These are phyloP conservation scores for Leptoclinus maculatus DNA, from an alignment of 2,797 vertebrate genomes.

Conservation along the genomic window DNA sequence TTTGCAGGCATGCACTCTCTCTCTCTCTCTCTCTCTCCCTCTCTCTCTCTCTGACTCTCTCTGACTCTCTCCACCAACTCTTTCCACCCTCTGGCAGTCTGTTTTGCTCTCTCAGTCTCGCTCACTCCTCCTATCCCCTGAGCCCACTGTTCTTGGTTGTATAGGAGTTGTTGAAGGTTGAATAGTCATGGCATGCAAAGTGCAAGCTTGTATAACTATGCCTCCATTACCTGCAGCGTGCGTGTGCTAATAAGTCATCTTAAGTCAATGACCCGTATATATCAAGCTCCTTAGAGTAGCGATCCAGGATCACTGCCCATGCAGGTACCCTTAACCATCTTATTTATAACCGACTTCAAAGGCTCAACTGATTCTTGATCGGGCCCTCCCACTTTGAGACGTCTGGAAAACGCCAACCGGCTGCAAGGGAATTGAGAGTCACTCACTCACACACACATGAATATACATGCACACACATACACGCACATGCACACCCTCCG, in stretches of 20 bases:
- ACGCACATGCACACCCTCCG: not conserved
- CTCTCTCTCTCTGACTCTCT: conserved; percentile 49
- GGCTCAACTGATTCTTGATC: conserved; percentile 64
- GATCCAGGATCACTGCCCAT: conserved; percentile 69
- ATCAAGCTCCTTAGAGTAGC: conserved; percentile 69
- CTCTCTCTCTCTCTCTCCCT: conserved; percentile 18
- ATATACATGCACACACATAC: conserved; percentile 26
- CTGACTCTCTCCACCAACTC: conserved; percentile 50
- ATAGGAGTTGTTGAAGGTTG: conserved; percentile 82
- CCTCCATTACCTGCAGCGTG: conserved; percentile 76
- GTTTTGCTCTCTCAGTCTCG: conserved; percentile 67
- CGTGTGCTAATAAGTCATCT: conserved; percentile 78
- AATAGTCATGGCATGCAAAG: conserved; percentile 82
- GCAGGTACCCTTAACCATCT: conserved; percentile 61
- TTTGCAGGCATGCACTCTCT: conserved; percentile 60
- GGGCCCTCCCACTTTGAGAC: conserved; percentile 55
- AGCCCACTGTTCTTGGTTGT: conserved; percentile 63
- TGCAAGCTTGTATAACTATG: conserved; percentile 78
- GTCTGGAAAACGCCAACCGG: conserved; percentile 44
- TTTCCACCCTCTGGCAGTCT: conserved; percentile 73
- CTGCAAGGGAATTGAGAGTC: conserved; percentile 49
- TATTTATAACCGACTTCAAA: conserved; percentile 75
- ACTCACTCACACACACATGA: conserved; percentile 6
- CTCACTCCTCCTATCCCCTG: conserved; percentile 62
- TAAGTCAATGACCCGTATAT: conserved; percentile 74